A percentile compares a stretch with the other conserved stretches of the same genome.
Conservation (phyloP, 2,888 invertebrate genomes). For the Octodonta nipae region DNA sequence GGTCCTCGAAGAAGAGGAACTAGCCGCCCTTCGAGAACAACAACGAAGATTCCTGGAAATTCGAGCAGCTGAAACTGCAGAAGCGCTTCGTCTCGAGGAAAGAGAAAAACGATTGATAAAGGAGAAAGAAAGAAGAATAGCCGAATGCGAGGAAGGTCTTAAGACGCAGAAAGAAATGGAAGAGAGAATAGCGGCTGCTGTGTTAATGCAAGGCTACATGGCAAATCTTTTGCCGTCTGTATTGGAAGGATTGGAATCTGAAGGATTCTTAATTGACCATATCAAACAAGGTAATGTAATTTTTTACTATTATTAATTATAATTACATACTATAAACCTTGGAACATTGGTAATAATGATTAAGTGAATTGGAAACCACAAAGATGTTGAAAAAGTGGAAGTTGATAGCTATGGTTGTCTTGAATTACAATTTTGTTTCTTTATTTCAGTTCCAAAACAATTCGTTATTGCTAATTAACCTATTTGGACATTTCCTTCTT, state of each 20-base stretch:
- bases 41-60: constrained; percentile 58
- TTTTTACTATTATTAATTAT: too few relatives aligned
- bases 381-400: too few relatives aligned
- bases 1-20: constrained; percentile 85
- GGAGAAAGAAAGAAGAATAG: constrained; percentile 62
- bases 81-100: constrained; percentile 57
- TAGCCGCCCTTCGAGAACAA: constrained; percentile 66
- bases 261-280: constrained; percentile 53
- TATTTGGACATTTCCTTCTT: too few relatives aligned
- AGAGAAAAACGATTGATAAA: constrained; percentile 54
- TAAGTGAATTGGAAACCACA: too few relatives aligned
- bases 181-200: constrained; percentile 61
- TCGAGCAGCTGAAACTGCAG: constrained; percentile 69
- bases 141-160: constrained; percentile 52
- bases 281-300: constrained; percentile 46
- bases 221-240: constrained; percentile 75
- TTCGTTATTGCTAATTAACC: too few relatives aligned
- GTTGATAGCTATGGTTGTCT: too few relatives aligned
- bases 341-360: too few relatives aligned
- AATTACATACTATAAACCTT: too few relatives aligned
- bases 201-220: constrained; percentile 74
- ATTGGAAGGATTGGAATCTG: constrained; percentile 63
- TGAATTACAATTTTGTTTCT: too few relatives aligned
- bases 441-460: too few relatives aligned
- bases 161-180: constrained; percentile 60